A percentile compares a stretch with the other conserved stretches of the same genome.
These are phyloP conservation scores for Volucella zonaria DNA, from an alignment of 2,888 invertebrate genomes.

Conservation along the genomic window DNA sequence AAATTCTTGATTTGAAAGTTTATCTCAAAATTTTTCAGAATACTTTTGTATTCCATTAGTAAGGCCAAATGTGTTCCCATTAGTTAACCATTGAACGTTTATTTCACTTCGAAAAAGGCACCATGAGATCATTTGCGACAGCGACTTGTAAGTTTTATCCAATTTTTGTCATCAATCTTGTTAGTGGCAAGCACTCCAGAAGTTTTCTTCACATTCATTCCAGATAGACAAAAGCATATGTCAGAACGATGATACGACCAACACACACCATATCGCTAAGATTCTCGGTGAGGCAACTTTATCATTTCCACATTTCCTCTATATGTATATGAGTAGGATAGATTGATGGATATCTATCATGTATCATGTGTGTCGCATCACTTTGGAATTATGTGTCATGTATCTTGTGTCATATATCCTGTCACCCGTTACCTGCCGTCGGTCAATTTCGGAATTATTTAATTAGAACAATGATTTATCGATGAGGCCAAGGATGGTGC, in stretches of 20 bases:
- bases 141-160: background rate
- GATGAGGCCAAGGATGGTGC: background rate
- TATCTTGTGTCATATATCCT: background rate
- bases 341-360: slow-evolving; percentile 17
- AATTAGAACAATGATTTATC: slow-evolving; percentile 14
- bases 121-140: background rate
- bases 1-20: background rate
- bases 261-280: no score
- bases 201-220: slow-evolving; percentile 1
- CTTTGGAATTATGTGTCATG: no score
- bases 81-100: slow-evolving; percentile 3
- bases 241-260: background rate
- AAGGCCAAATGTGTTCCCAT: slow-evolving; percentile 21
- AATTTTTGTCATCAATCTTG: slow-evolving; percentile 16
- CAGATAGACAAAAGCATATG: background rate
- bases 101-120: background rate
- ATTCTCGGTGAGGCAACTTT: no score
- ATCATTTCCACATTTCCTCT: no score
- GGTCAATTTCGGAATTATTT: slow-evolving; percentile 7
- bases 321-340: background rate
- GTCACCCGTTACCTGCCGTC: background rate
- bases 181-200: background rate
- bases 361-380: no score
- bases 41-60: slow-evolving; percentile 27
- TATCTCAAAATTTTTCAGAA: slow-evolving; percentile 4